Base-by-base conservation (phyloP, 2,888 invertebrate genomes). In the Macrophya annulata region DNA sequence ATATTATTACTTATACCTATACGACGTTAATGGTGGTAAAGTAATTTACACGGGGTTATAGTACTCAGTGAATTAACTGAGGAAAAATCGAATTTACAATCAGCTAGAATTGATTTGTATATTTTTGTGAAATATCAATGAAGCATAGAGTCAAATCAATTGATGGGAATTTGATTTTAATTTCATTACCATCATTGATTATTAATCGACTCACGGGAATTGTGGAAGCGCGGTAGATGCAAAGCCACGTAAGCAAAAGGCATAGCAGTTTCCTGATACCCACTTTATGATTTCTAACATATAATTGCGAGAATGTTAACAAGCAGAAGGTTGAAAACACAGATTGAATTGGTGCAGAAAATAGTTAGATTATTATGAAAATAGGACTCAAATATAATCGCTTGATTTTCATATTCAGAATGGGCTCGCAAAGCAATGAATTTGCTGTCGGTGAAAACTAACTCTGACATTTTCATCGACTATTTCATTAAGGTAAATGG, bases 141-240 rank as follows among this genome's bases (percentile, higher is more conserved):
- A 8, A 12, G 25, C 12, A 12, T 1, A 21, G 25, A n/a, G n/a
- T 55, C n/a, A 5, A 55, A 55, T 55, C n/a, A 12, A 62, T 25
- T 10, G 62, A 62, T 25, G 25, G 62, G 25, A 62, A 62, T 25
- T 12, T 25, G 21, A 12, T 25, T 62, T 62, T 12, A 62, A 62
- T 62, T 62, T 62, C 10, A 62, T 62, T 62, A 25, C 21, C 62
- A 10, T 25, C 3, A 62, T 62, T 62, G 62, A 25, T 62, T 62
- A 62, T 62, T 12, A 62, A 62, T 62, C 62, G 62, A 62, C 21
- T 25, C 62, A 25, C n/a, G n/a, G 55, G n/a, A 55, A n/a, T 55
- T 55, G 8, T 6, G 55, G 55, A n/a, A 8, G 55, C n/a, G 17
- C 55, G 55, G 55, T n/a, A 55, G n/a, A 55, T n/a, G n/a, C 55